Evolutionary conservation across 2,888 invertebrate species (phyloP).

Genomic region (Odontocerum albicorne): DNA sequence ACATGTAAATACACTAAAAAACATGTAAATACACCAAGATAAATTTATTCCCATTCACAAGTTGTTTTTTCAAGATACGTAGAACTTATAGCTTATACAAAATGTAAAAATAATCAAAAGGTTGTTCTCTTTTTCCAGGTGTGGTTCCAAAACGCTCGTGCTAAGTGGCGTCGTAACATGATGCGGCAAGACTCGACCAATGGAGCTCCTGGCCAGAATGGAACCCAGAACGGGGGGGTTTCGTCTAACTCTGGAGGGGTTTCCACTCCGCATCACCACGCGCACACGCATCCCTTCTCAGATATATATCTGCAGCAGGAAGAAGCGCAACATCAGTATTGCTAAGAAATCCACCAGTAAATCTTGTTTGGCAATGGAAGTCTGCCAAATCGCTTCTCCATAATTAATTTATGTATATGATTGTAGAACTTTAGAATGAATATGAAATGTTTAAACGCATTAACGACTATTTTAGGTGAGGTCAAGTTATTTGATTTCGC

Average conservation of each 20-base stretch:
- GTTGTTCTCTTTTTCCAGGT: conserved; percentile 63
- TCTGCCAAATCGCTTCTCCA: too few species aligned
- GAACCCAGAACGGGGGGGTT: conserved; percentile 51
- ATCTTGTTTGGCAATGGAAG: too few species aligned
- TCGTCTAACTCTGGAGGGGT: conserved; percentile 56
- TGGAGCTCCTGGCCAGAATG: conserved; percentile 37
- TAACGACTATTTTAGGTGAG: too few species aligned
- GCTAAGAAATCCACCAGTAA: too few species aligned
- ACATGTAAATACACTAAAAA: too few species aligned
- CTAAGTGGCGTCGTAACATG: conserved; percentile 95
- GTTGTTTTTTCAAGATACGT: not conserved
- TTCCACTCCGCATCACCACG: conserved; percentile 55
- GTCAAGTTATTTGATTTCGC: too few species aligned
- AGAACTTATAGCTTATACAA: not conserved
- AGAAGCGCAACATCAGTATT: conserved; percentile 16
- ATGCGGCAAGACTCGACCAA: conserved; percentile 74
- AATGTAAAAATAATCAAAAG: not conserved
- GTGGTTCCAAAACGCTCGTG: conserved; percentile 99
- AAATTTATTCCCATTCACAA: too few species aligned
- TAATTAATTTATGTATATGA: too few species aligned
- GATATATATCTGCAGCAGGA: conserved; percentile 22
- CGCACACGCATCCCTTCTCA: conserved; percentile 48
- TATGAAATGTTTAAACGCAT: too few species aligned
- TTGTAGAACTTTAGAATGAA: too few species aligned
- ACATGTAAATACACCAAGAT: too few species aligned